Evolutionary conservation across 2,888 invertebrate species (phyloP), one percentile per base, ranked within the genome.

Genomic region (Epistrophe grossulariae): DNA sequence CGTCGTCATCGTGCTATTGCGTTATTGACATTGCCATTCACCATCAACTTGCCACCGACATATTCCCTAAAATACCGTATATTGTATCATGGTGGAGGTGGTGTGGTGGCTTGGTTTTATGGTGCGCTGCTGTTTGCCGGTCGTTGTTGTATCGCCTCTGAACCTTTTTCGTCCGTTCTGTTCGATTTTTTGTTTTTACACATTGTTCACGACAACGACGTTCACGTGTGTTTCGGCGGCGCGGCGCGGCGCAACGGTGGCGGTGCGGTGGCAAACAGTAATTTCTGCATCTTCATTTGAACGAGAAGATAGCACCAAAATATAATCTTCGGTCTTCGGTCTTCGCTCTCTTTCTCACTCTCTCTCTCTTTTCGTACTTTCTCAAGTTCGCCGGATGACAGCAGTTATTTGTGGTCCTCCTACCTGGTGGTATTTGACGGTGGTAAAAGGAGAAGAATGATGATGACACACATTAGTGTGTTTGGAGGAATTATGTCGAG

Each of bases 21-120:
- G 60, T 38, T 60, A 59, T 59, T 59, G 59, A 59, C 59, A 59
- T 59, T 59, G 17, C 17, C 59, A 57, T 57, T 57, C 57, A 35
- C 31, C 57, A 59, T 59, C 57, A 57, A 57, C 57, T 35, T 57
- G 59, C 59, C 35, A 35, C 35, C 35, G 35, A 59, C 59, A 35
- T 17, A 59, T 38, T 35, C 40, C 15, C 62, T 24, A 43, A 43
- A 62, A 62, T 43, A 62, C 40, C 15, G 62, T 62, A 19, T 24
- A 15, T 60, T 62, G 40, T 62, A 62, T 13, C 40, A 43, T 43
- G 40, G 15, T 24, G 55, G 9, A 55, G 55, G 28, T 55, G 8
- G 28, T 55, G 28, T 55, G 40, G 62, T 62, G 62, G 40, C 43
- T 62, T 43, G 62, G 62, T 62, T 62, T 62, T 62, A 43, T 24